Percentiles rank a stretch among this genome's conserved stretches.
Evolutionary conservation across 1,140 invertebrate species (phyloP).

Genomic region (Pectinophora gossypiella): DNA sequence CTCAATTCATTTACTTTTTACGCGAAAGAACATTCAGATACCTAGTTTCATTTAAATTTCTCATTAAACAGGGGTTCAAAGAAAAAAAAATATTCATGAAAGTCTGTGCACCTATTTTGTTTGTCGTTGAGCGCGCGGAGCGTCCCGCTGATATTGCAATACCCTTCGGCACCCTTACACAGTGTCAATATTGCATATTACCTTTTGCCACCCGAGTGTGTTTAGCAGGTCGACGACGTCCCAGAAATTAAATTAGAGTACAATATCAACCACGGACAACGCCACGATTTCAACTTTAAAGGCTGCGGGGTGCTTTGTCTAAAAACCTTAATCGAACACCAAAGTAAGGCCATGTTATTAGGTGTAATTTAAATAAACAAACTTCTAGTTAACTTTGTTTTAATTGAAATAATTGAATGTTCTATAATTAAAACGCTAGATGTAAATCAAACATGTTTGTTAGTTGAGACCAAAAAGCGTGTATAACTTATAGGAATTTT

Average conservation of each 20-base stretch:
- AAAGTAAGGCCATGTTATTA: too few species aligned
- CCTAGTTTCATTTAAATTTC: neutral
- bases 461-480: too few species aligned
- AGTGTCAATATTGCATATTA: conserved; percentile 29
- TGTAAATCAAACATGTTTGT: too few species aligned
- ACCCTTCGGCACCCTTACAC: conserved; percentile 17
- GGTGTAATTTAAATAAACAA: too few species aligned
- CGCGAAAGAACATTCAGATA: neutral
- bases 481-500: too few species aligned
- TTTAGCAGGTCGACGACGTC: neutral
- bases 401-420: too few species aligned
- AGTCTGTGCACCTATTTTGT: conserved; percentile 6
- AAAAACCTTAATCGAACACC: too few species aligned
- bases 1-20: neutral
- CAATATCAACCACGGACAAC: neutral
- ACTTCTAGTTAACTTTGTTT: too few species aligned
- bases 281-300: too few species aligned
- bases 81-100: neutral
- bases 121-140: conserved; percentile 13
- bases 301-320: too few species aligned
- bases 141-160: conserved; percentile 24
- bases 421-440: too few species aligned
- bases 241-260: conserved; percentile 16
- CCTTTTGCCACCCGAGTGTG: conserved; percentile 11
- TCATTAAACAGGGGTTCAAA: neutral